Percentiles rank a stretch among this genome's conserved stretches.
phyloP scores from a whole-genome alignment of 2,888 invertebrate genomes.

The Drosophila crucigera region DNA sequence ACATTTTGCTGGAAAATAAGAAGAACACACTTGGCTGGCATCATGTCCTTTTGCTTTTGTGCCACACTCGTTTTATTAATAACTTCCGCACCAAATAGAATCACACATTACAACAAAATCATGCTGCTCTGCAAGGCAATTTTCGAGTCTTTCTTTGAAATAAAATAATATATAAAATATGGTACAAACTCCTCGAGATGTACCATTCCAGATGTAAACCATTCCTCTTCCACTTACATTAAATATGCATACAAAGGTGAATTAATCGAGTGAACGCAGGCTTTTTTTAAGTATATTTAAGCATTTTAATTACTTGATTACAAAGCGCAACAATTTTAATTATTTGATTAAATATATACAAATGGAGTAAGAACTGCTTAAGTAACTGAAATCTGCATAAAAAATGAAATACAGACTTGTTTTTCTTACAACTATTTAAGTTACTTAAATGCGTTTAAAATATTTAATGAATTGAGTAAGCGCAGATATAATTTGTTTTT shows the following conservation, averaged over 20 bases:
- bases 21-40: conserved; percentile 17
- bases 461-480: background rate
- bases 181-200: background rate
- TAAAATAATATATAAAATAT: background rate
- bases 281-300: background rate
- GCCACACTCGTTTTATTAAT: conserved; percentile 70
- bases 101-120: conserved; percentile 48
- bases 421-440: background rate
- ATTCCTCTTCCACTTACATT: background rate
- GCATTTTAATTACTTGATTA: background rate
- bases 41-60: conserved; percentile 42
- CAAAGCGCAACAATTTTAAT: background rate
- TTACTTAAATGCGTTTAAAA: background rate
- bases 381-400: background rate
- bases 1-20: background rate
- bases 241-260: background rate
- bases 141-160: background rate
- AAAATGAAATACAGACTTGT: background rate
- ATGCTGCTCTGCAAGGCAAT: background rate
- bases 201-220: background rate
- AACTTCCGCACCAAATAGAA: conserved; percentile 72
- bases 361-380: background rate
- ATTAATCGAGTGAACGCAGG: too few species aligned
- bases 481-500: background rate
- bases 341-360: background rate